phyloP scores from a whole-genome alignment of 1,140 invertebrate genomes.

The Venturia canescens region DNA sequence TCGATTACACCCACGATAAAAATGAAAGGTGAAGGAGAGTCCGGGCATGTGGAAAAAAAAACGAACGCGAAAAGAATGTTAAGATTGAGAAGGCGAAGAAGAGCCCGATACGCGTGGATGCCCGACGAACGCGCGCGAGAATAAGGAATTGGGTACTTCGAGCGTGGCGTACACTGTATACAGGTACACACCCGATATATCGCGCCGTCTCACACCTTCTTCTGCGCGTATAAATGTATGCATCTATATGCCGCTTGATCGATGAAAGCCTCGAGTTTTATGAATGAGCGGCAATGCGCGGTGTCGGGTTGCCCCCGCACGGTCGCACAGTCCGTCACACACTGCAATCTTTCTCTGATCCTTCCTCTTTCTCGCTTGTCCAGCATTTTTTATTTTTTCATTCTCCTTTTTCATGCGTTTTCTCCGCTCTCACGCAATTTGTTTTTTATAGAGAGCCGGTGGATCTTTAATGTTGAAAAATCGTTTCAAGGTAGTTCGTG shows the following conservation, averaged over 20 bases:
- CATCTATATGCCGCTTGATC: slow-evolving; percentile 30
- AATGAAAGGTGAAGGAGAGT: background rate
- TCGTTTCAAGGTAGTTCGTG: too few species aligned
- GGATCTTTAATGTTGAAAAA: slow-evolving; percentile 69
- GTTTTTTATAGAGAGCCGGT: slow-evolving; percentile 59
- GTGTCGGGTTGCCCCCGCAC: slow-evolving; percentile 60
- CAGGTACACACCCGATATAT: background rate
- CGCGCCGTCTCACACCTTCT: slow-evolving; percentile 5
- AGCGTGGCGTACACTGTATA: background rate
- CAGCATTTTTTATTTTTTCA: slow-evolving; percentile 14
- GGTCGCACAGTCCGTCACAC: slow-evolving; percentile 31
- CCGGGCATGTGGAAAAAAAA: background rate
- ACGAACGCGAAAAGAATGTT: slow-evolving; percentile 13
- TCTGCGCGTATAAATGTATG: slow-evolving; percentile 21
- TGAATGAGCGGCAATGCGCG: slow-evolving; percentile 51
- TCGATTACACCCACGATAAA: slow-evolving; percentile 40
- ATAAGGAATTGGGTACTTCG: slow-evolving; percentile 42
- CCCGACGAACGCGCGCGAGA: slow-evolving; percentile 40
- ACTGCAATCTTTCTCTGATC: slow-evolving; percentile 9
- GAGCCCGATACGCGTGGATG: slow-evolving; percentile 20
- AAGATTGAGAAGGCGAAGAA: background rate
- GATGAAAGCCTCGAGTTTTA: slow-evolving; percentile 50
- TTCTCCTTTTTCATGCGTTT: background rate
- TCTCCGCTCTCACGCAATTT: slow-evolving; percentile 2
- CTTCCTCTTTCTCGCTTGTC: background rate